Base-by-base conservation (phyloP, 1,140 invertebrate species). In the Glossosoma conforme region DNA sequence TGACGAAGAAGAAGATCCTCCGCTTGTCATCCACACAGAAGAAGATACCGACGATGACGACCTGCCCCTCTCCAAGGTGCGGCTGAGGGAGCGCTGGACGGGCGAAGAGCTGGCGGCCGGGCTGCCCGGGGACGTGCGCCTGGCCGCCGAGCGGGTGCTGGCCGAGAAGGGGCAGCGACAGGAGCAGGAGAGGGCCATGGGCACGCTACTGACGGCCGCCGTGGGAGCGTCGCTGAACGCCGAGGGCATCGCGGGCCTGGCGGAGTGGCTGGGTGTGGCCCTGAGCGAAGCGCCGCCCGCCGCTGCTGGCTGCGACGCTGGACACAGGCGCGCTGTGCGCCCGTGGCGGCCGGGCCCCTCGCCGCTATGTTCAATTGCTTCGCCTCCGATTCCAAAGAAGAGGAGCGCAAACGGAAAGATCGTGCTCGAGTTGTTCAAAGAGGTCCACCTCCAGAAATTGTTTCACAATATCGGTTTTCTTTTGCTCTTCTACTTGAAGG, bases 1-100 rank as follows among this genome's bases (percentile, higher is more conserved):
- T 51, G 88, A 91, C 61, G 87, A 90, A 60, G 87, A 89, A 60
- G 82, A 84, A 35, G 85, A 89, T 21, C 58, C 77, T 15, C 64
- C 72, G 18, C 58, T 72, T 11, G 75, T 70, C 62, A 71, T 69
- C 37, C 72, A 68, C 42, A 72, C 75, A 35, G 83, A 85, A 52
- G 84, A 87, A 57, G 85, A 87, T 53, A 90, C 91, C 19, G 90
- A 94, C 62, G 89, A 93, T 64, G 91, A 93, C 61, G 89, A 93
- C 64, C 77, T 91, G 48, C 87, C 87, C 24, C 65, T 89, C 22
- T 83, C 85, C 44, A 83, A 84, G 65, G 79, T 86, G 15, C 72
- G 68, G 14, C 67, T 64, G 30, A 61, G 70, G 61, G 67, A 81
- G 68, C 64, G 77, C 55, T 56, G 67, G 52, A 46, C 61, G 68